Percentiles rank a stretch among this genome's conserved stretches.
These are phyloP conservation scores for Heliopora coerulea DNA, from an alignment of 92 coral and sea anemone species.

Conservation along the genomic window DNA sequence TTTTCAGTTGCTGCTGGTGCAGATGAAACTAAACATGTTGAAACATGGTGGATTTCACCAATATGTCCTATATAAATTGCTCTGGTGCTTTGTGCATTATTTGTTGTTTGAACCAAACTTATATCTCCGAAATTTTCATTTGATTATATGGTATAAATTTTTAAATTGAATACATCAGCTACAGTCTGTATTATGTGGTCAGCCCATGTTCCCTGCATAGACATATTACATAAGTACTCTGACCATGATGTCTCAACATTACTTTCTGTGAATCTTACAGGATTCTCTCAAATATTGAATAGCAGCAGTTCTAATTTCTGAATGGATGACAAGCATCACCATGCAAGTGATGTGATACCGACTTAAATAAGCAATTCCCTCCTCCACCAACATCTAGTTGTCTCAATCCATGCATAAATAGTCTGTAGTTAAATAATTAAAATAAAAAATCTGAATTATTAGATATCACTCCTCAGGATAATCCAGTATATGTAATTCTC, in stretches of 20 bases:
- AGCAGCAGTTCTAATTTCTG: slow-evolving; percentile 41
- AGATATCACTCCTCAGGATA: no score
- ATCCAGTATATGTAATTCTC: no score
- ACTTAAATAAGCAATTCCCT: slow-evolving; percentile 50
- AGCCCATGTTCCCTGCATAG: slow-evolving; percentile 42
- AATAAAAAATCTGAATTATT: no score
- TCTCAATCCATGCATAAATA: slow-evolving; percentile 5
- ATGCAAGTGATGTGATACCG: slow-evolving; percentile 50
- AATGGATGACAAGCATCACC: slow-evolving; percentile 42
- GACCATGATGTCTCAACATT: slow-evolving; percentile 32
- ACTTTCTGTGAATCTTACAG: slow-evolving; percentile 37
- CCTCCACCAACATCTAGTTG: slow-evolving; percentile 22
- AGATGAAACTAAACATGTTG: no score
- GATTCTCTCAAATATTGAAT: slow-evolving; percentile 38
- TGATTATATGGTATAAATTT: no score
- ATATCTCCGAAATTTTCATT: no score
- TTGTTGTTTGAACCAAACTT: no score
- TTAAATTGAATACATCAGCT: slow-evolving; percentile 26
- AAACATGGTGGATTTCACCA: no score
- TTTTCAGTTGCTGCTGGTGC: no score
- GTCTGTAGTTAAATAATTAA: no score
- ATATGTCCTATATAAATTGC: no score
- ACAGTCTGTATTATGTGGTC: slow-evolving; percentile 45
- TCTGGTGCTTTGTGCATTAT: no score
- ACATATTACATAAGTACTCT: slow-evolving; percentile 38